Percentiles rank a stretch among this genome's conserved stretches.
These are phyloP conservation scores for Struthidea cinerea DNA, from an alignment of 2,113 vertebrate species.

Conservation along the genomic window DNA sequence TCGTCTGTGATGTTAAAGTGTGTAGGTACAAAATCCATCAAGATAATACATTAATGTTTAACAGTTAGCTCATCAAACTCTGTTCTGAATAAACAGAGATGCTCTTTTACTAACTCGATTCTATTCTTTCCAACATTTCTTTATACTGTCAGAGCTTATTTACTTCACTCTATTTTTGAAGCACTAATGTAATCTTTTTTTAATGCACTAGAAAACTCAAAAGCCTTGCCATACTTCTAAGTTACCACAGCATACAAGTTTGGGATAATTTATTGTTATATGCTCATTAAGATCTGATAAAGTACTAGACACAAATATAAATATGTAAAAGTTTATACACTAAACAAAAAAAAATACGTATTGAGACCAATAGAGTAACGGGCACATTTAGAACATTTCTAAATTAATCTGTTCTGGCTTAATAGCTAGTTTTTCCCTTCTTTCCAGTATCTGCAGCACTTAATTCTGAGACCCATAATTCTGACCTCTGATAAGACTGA, in stretches of 20 bases:
- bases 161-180: constrained; percentile 36
- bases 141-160: constrained; percentile 46
- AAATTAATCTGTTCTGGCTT: neutral
- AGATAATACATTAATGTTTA: constrained; percentile 46
- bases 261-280: neutral
- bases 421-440: neutral
- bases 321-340: neutral
- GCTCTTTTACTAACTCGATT: neutral
- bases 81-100: constrained; percentile 29
- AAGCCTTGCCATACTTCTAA: neutral
- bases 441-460: neutral
- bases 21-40: constrained; percentile 51
- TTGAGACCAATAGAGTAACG: neutral
- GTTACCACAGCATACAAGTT: neutral
- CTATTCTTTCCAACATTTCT: neutral
- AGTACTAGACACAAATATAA: neutral
- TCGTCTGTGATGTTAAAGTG: neutral
- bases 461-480: neutral
- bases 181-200: constrained; percentile 4
- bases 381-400: neutral
- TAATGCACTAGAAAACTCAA: neutral
- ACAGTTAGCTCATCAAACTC: constrained; percentile 31
- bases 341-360: neutral
- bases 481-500: neutral
- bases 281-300: constrained; percentile 1